A percentile compares a stretch with the other conserved stretches of the same genome.
Conservation (phyloP, 92 coral and sea anemone species). For the Plumapathes pennacea region DNA sequence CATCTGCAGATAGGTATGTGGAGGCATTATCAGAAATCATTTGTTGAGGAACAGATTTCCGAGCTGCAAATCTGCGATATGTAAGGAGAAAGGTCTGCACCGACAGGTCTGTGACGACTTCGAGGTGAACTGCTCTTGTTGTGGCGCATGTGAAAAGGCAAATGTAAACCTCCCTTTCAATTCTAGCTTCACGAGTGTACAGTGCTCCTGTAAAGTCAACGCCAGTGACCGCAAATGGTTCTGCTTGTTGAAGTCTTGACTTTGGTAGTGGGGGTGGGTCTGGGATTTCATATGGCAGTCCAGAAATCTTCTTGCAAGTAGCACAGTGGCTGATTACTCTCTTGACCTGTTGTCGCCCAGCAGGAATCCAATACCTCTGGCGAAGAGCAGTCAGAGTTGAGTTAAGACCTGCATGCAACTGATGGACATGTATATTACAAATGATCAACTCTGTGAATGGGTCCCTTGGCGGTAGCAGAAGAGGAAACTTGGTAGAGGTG, state of each 20-base stretch:
- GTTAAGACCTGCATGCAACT: constrained; percentile 39
- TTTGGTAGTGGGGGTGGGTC: constrained; percentile 45
- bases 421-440: constrained; percentile 20
- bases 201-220: constrained; percentile 55
- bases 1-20: constrained; percentile 44
- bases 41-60: constrained; percentile 49
- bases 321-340: constrained; percentile 34
- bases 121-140: constrained; percentile 57
- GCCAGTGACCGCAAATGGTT: constrained; percentile 42
- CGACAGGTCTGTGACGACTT: constrained; percentile 51
- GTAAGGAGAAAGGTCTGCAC: constrained; percentile 42
- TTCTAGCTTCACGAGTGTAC: constrained; percentile 11
- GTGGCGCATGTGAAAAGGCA: constrained; percentile 60
- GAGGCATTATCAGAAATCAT: constrained; percentile 69
- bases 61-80: constrained; percentile 46
- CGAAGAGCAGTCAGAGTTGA: constrained; percentile 54
- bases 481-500: constrained; percentile 9
- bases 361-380: constrained; percentile 60
- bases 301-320: constrained; percentile 39
- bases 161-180: constrained; percentile 31
- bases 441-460: constrained; percentile 12
- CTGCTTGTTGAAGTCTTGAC: constrained; percentile 32
- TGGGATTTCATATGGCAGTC: constrained; percentile 32
- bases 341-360: constrained; percentile 43
- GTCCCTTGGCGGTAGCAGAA: constrained; percentile 13